Evolutionary conservation across 2,888 invertebrate species (phyloP), one percentile per base, ranked within the genome.

Genomic region (Thera obeliscata): DNA sequence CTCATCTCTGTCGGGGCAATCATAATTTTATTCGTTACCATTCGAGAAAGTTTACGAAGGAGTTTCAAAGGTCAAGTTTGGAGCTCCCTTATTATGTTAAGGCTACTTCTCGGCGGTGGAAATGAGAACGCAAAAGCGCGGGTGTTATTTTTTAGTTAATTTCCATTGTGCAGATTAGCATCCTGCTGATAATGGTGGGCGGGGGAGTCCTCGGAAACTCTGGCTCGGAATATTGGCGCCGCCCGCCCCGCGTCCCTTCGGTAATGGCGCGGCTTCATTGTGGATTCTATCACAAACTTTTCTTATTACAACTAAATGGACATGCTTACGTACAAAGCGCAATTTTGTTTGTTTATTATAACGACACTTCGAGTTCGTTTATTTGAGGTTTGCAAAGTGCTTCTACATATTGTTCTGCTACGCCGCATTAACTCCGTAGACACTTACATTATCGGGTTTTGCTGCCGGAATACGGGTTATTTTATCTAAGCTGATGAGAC

Each of bases 81-180:
- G 71, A 77, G 75, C 76, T 77, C 74, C 76, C 74, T 78, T 74
- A 77, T 81, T 76, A 78, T 70, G 70, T 78, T 76, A 64, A 76
- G 61, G 72, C 74, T 76, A 71, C 64, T 67, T 73, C 70, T 78
- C 83, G 80, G 75, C 78, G 78, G 81, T 78, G 79, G 73, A 78
- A 83, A 79, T 79, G 74, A 75, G 73, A 73, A 56, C 63, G 71
- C 71, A 67, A 76, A 72, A 68, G 66, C 64, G 71, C 64, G 66
- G 69, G 78, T 77, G 80, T 81, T 79, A 76, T 77, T 78, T 76
- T 78, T 71, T 69, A 79, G 78, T 77, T 80, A 78, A 83, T 84
- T 86, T 83, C 80, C 84, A 84, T 87, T 88, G 84, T 85, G 80
- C 79, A 83, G 85, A 88, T 88, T 86, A 86, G 85, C 81, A 82